Base-by-base conservation (phyloP, 1,140 invertebrate species). In the Achatina immaculata region DNA sequence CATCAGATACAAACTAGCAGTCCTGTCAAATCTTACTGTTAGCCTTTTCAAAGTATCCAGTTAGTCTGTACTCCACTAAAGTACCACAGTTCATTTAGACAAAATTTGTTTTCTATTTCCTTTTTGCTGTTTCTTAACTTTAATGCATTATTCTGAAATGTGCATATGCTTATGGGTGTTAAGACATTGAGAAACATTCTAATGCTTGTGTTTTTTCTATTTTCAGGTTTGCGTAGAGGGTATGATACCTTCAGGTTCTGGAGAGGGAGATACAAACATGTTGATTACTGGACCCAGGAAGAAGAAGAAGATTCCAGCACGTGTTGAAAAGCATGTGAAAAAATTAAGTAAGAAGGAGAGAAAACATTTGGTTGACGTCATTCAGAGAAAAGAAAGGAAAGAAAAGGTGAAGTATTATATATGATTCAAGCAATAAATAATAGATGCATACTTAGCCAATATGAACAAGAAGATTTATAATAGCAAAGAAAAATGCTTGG, bases 301-400 rank as follows among this genome's bases (percentile, higher is more conserved):
- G 88, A 93, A 95, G 69, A 94, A 95, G 85, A 96, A 95, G 16
- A 55, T 92, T 93, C 82, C 91, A 93, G 79, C 93, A 93, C 82
- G 91, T 92, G 82, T 92, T 92, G 80, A 93, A 92, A 83, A 90
- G 88, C 66, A 51, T 24, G 91, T 90, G 81, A 92, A 92, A 88
- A 93, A 96, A 58, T 91, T 98, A 6, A 95, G 95, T 0, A 97
- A 96, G 84, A 97, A 96, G 86, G 95, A 97, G 85, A 93, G 95
- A 75, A 98, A 97, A 90, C 92, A 93, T 84, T 91, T 98, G 43
- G 94, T 98, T 87, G 95, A 96, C 91, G 94, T 98, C 91, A 93
- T 98, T 1, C 95, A 97, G 74, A 94, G 93, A 79, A 98, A 97
- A 87, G 94, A 96, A 86, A 98, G 97, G 84, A 98, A 98, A 90